Evolutionary conservation across 2,797 vertebrate species (phyloP).

Genomic region (Sardinella longiceps): DNA sequence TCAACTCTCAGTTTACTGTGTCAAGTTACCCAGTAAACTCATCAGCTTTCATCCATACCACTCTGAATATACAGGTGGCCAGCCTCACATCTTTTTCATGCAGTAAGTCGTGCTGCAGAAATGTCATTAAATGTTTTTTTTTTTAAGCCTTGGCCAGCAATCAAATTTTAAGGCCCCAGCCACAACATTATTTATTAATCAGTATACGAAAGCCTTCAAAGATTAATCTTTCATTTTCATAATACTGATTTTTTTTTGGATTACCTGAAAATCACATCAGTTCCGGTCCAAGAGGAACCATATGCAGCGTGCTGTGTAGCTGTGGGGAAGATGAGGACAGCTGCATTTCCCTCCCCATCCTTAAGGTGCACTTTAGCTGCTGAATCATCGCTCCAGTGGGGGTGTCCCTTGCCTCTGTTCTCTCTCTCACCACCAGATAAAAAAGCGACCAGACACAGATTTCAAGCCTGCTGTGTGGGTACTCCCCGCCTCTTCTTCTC

Average conservation of each 20-base stretch:
- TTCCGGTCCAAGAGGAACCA: background rate
- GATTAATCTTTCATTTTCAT: background rate
- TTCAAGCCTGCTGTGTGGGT: constrained; percentile 46
- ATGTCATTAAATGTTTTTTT: background rate
- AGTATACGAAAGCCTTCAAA: background rate
- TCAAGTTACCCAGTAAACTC: background rate
- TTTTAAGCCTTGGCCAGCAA: background rate
- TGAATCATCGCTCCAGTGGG: constrained; percentile 43
- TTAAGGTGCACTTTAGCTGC: constrained; percentile 29
- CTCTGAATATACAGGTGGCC: background rate
- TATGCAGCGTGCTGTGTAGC: background rate
- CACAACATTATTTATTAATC: background rate
- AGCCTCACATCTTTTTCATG: background rate
- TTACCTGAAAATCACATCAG: background rate
- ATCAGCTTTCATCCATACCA: background rate
- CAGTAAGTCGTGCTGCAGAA: background rate
- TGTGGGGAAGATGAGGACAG: background rate
- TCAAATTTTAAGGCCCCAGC: background rate
- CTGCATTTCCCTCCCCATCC: background rate
- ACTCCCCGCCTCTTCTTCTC: constrained; percentile 38
- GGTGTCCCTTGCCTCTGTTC: background rate
- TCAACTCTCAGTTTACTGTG: background rate
- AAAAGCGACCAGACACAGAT: constrained; percentile 38
- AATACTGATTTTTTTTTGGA: background rate
- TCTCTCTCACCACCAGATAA: constrained; percentile 37